Evolutionary conservation across 2,797 vertebrate species (phyloP).

Genomic region (Anolis apletophallus): DNA sequence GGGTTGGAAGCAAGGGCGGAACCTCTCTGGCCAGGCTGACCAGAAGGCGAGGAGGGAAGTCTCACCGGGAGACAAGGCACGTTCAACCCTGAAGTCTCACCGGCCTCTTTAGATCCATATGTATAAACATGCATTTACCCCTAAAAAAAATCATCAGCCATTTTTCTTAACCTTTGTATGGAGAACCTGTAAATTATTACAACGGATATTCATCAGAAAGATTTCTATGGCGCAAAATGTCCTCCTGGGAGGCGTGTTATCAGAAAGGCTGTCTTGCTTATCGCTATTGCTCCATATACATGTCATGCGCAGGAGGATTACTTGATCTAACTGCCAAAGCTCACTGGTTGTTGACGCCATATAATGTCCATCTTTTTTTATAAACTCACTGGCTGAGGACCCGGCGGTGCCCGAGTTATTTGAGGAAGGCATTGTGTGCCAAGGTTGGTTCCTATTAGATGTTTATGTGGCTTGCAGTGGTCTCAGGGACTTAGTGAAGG

Average conservation of each 20-base stretch:
- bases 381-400: no score
- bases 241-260: neutral
- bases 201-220: neutral
- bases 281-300: conserved; percentile 62
- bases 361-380: conserved; percentile 72
- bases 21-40: neutral
- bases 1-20: no score
- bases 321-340: conserved; percentile 78
- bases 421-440: no score
- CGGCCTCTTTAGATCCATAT: neutral
- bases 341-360: conserved; percentile 68
- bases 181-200: conserved; percentile 25
- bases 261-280: conserved; percentile 12
- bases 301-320: conserved; percentile 72
- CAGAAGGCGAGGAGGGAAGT: neutral
- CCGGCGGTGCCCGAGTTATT: no score
- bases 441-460: no score
- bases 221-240: neutral
- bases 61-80: neutral
- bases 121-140: neutral
- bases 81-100: neutral
- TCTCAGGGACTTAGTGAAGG: no score
- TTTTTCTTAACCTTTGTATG: neutral
- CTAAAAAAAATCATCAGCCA: neutral
- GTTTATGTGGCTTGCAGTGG: no score